Percentiles rank a stretch among this genome's conserved stretches.
phyloP scores from a whole-genome alignment of 2,113 vertebrate species.

The Puffinus mauretanicus region DNA sequence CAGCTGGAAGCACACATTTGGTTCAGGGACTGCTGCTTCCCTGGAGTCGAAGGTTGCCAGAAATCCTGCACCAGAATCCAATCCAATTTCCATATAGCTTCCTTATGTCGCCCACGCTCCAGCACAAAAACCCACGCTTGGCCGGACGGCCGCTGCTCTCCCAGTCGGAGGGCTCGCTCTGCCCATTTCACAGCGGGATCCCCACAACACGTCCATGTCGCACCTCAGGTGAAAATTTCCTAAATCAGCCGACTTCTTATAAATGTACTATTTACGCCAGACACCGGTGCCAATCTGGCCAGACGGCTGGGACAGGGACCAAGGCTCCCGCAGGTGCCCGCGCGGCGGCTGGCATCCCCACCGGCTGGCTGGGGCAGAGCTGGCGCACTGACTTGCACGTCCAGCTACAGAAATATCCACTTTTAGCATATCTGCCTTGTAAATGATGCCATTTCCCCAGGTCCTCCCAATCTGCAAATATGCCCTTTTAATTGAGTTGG shows the following conservation, averaged over 20 bases:
- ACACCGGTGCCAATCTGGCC: not conserved
- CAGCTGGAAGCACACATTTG: not conserved
- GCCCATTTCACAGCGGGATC: not conserved
- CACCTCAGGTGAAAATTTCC: not conserved
- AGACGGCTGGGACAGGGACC: not conserved
- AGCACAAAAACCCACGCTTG: not conserved
- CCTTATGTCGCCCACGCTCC: not conserved
- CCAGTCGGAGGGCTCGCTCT: fast-evolving
- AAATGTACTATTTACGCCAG: not conserved
- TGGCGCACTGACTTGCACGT: fast-evolving
- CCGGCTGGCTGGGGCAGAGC: not conserved
- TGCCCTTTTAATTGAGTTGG: not conserved
- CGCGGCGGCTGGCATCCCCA: not conserved
- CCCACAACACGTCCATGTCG: fast-evolving
- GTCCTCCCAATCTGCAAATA: not conserved
- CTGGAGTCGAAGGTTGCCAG: not conserved
- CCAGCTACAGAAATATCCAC: not conserved
- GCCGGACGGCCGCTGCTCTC: not conserved
- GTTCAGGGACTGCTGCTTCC: not conserved
- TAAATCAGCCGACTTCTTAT: not conserved
- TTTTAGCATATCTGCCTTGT: not conserved
- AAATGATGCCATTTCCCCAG: not conserved
- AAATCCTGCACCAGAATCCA: not conserved
- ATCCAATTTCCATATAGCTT: not conserved
- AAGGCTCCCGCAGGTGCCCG: not conserved